Conservation (phyloP, 2,113 vertebrate genomes). For the Strix uralensis region DNA sequence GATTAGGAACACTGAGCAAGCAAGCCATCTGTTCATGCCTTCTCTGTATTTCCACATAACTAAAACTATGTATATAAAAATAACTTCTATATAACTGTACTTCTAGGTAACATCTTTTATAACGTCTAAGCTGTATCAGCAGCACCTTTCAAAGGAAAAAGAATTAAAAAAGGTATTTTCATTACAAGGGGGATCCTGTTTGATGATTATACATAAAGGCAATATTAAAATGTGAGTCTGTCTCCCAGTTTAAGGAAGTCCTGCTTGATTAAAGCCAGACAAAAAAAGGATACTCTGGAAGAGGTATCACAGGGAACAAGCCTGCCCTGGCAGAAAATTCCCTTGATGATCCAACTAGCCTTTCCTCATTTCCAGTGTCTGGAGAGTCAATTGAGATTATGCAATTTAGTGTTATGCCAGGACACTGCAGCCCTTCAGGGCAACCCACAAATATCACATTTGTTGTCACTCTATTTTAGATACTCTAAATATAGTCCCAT, state of each 20-base stretch:
- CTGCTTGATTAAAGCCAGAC: neutral
- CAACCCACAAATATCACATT: neutral
- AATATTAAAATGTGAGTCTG: neutral
- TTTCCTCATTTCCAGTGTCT: neutral
- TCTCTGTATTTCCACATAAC: neutral
- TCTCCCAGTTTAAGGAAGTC: neutral
- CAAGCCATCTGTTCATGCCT: neutral
- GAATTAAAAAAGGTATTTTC: neutral
- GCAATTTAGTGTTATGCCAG: neutral
- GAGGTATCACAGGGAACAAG: neutral
- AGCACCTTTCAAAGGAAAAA: neutral
- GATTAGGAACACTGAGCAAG: neutral
- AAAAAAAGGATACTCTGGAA: neutral
- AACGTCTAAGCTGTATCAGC: neutral
- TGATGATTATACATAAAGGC: neutral
- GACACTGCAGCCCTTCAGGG: neutral
- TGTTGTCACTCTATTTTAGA: constrained; percentile 55
- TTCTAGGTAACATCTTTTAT: neutral
- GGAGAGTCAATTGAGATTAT: neutral
- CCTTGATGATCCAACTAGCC: neutral
- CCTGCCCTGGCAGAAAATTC: neutral
- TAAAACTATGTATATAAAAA: neutral
- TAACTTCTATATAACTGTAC: neutral
- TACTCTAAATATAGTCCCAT: constrained; percentile 44
- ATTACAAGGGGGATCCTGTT: neutral